These are phyloP conservation scores for Thalassarche chlororhynchos DNA, from an alignment of 2,113 vertebrate species.

Conservation along the genomic window DNA sequence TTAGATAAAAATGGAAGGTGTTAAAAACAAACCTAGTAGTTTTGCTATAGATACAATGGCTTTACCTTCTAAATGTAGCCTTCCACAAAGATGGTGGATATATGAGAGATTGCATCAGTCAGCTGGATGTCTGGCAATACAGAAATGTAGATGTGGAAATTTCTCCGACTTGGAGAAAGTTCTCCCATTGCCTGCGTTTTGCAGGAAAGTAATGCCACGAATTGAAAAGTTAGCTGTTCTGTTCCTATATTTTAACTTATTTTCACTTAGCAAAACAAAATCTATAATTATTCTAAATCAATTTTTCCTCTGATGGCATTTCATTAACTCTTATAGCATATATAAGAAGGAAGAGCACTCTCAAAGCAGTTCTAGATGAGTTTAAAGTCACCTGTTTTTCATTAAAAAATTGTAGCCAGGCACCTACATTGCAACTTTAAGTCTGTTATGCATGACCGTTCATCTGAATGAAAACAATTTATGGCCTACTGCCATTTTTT, in stretches of 20 bases:
- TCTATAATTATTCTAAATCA: not conserved
- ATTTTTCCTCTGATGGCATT: not conserved
- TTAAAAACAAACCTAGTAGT: not conserved
- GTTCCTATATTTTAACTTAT: not conserved
- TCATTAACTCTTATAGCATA: not conserved
- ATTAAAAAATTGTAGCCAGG: not conserved
- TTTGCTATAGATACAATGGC: not conserved
- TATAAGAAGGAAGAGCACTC: not conserved
- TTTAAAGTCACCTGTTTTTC: not conserved
- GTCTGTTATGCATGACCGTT: not conserved
- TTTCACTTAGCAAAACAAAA: not conserved
- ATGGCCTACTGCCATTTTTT: not conserved
- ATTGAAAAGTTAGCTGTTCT: not conserved
- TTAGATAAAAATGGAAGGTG: not conserved
- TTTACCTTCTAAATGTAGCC: not conserved
- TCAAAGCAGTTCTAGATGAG: not conserved
- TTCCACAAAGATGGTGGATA: not conserved
- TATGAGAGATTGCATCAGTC: not conserved
- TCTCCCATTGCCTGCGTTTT: not conserved
- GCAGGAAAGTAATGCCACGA: not conserved
- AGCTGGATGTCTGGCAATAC: not conserved
- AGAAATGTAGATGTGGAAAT: not conserved
- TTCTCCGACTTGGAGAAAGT: rapidly evolving
- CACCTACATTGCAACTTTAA: not conserved
- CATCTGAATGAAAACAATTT: not conserved